Evolutionary conservation across 2,888 invertebrate genomes (phyloP).

Genomic region (Atethmia centrago): DNA sequence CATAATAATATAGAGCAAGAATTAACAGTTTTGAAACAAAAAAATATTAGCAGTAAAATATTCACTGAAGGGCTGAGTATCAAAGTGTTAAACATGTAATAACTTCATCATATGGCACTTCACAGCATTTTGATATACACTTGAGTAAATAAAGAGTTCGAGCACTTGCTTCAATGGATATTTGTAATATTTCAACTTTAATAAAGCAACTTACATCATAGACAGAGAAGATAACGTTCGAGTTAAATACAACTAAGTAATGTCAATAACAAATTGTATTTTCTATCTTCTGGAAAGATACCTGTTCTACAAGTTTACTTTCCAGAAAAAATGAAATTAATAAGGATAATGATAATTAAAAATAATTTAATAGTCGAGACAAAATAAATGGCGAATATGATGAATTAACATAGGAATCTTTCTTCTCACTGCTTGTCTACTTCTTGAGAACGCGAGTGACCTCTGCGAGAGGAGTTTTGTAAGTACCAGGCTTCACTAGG

Average conservation of each 20-base stretch:
- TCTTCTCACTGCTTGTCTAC: constrained; percentile 44
- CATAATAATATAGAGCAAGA: too few relatives aligned
- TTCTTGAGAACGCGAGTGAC: constrained; percentile 81
- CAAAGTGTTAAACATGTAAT: not conserved
- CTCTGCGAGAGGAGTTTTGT: constrained; percentile 81
- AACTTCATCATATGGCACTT: constrained; percentile 13
- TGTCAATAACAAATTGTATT: not conserved
- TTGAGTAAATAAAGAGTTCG: not conserved
- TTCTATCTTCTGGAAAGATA: too few relatives aligned
- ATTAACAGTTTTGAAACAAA: constrained; percentile 2
- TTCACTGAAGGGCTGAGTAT: not conserved
- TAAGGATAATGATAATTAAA: not conserved
- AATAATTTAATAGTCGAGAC: constrained; percentile 19
- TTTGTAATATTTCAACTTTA: not conserved
- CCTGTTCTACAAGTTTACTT: too few relatives aligned
- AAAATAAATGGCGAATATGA: constrained; percentile 6
- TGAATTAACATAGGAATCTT: not conserved
- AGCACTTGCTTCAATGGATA: not conserved
- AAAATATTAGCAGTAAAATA: constrained; percentile 1
- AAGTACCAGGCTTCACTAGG: constrained; percentile 90
- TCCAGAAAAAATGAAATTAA: not conserved
- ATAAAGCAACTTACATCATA: not conserved
- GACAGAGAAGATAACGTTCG: not conserved
- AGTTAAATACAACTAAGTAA: not conserved
- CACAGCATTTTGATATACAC: not conserved